Conservation (phyloP, 2,888 invertebrate genomes). For the Nymphalis c-album region DNA sequence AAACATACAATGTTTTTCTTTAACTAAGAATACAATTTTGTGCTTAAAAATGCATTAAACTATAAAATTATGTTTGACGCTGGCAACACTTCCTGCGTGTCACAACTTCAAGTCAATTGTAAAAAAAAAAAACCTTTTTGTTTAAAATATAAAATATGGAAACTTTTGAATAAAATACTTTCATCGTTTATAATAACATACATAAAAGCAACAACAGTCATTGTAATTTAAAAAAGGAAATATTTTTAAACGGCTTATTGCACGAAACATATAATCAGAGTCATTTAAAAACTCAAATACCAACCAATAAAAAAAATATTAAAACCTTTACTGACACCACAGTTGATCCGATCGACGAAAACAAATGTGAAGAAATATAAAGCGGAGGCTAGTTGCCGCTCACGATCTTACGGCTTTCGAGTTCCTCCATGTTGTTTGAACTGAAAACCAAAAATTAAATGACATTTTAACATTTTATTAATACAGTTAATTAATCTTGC, state of each 20-base stretch:
- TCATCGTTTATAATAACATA: constrained; percentile 4
- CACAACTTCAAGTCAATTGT: neutral
- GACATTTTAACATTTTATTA: neutral
- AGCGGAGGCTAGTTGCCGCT: constrained; percentile 71
- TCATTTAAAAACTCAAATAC: constrained; percentile 4
- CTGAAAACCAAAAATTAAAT: constrained; percentile 48
- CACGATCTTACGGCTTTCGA: constrained; percentile 77
- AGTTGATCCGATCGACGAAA: neutral
- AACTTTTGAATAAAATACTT: constrained; percentile 12
- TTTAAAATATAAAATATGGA: neutral
- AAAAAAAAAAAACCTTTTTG: neutral
- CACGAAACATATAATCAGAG: neutral
- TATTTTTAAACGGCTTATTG: constrained; percentile 8
- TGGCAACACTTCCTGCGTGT: constrained; percentile 5
- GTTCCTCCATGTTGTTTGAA: constrained; percentile 77
- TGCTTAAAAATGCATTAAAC: constrained; percentile 44
- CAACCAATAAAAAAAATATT: neutral
- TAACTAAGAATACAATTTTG: constrained; percentile 46
- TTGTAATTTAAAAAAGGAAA: neutral
- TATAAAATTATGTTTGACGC: constrained; percentile 12
- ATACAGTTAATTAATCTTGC: too few relatives aligned
- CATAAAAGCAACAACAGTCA: constrained; percentile 1
- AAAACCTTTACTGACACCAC: neutral
- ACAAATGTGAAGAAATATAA: constrained; percentile 1
- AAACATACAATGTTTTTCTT: constrained; percentile 22